Conservation (phyloP, 2,888 invertebrate genomes). For the Poecilobothrus nobilitatus region DNA sequence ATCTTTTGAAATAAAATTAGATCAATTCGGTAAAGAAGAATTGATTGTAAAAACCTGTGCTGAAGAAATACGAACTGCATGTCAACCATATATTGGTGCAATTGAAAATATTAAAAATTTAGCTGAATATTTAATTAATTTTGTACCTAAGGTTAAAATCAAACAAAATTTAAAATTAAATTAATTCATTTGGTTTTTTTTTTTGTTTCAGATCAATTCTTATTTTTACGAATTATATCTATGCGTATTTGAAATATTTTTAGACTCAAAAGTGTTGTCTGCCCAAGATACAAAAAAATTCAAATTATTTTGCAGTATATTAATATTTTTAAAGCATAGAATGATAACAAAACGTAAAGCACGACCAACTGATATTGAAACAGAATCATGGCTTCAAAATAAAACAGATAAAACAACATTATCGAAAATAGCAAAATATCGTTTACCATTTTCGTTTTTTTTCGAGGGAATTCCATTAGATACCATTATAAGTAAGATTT, state of each 20-base stretch:
- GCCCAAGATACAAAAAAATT: slow-evolving; percentile 29
- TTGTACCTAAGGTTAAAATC: slow-evolving; percentile 33
- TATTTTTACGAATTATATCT: slow-evolving; percentile 44
- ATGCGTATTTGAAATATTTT: slow-evolving; percentile 40
- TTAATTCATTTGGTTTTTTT: not conserved
- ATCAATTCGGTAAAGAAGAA: slow-evolving; percentile 40
- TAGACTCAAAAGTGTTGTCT: slow-evolving; percentile 34
- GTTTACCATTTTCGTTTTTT: slow-evolving; percentile 37
- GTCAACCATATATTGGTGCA: slow-evolving; percentile 40
- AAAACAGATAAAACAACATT: slow-evolving; percentile 37
- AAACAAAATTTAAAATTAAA: not conserved
- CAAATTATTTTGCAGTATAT: slow-evolving; percentile 39
- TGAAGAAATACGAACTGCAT: slow-evolving; percentile 33
- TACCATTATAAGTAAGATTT: not conserved
- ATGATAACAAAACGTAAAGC: slow-evolving; percentile 37
- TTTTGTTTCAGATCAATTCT: slow-evolving; percentile 35
- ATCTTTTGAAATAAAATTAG: slow-evolving; percentile 35
- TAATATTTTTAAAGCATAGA: slow-evolving; percentile 40
- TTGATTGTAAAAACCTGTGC: slow-evolving; percentile 34
- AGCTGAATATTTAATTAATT: slow-evolving; percentile 33
- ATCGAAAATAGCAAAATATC: slow-evolving; percentile 42
- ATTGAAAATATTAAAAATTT: slow-evolving; percentile 37
- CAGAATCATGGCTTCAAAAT: slow-evolving; percentile 40
- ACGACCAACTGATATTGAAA: slow-evolving; percentile 39
- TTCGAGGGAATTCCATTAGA: not conserved